Percentiles rank a stretch among this genome's conserved stretches.
Evolutionary conservation across 2,797 vertebrate species (phyloP).

Genomic region (Naso thynnoides): DNA sequence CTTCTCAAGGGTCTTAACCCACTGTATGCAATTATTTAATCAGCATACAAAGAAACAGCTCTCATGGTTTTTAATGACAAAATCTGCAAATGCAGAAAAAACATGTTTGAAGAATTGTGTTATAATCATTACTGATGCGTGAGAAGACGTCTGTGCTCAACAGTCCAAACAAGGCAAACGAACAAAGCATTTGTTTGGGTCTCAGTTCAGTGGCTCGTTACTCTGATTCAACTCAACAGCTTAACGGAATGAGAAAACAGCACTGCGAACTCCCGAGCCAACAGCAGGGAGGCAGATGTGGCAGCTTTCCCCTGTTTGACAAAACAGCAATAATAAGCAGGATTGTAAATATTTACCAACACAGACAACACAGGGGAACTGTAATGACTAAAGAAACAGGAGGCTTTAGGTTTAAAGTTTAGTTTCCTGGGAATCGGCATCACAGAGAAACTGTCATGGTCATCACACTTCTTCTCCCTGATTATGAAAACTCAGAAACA

Average conservation of each 20-base stretch:
- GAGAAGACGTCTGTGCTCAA: conserved; percentile 4
- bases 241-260: conserved; percentile 36
- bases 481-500: no score
- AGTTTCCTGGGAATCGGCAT: no score
- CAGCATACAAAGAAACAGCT: not conserved
- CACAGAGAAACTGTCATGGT: no score
- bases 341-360: conserved; percentile 42
- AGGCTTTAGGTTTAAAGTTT: not conserved
- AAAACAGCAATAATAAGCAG: conserved; percentile 48
- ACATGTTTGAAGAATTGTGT: conserved; percentile 13
- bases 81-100: conserved; percentile 13
- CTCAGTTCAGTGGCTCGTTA: conserved; percentile 45
- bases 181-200: conserved; percentile 25
- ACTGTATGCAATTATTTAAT: not conserved
- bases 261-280: conserved; percentile 8
- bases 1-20: not conserved
- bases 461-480: no score
- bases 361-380: conserved; percentile 17
- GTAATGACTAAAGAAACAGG: conserved; percentile 36
- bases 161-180: conserved; percentile 33
- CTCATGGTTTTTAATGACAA: conserved; percentile 43
- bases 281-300: conserved; percentile 49
- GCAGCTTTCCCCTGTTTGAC: conserved; percentile 29
- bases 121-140: conserved; percentile 15
- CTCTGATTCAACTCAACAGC: conserved; percentile 23